Evolutionary conservation across 2,113 vertebrate genomes (phyloP), one percentile per base, ranked within the genome.

Genomic region (Hemiscyllium ocellatum): DNA sequence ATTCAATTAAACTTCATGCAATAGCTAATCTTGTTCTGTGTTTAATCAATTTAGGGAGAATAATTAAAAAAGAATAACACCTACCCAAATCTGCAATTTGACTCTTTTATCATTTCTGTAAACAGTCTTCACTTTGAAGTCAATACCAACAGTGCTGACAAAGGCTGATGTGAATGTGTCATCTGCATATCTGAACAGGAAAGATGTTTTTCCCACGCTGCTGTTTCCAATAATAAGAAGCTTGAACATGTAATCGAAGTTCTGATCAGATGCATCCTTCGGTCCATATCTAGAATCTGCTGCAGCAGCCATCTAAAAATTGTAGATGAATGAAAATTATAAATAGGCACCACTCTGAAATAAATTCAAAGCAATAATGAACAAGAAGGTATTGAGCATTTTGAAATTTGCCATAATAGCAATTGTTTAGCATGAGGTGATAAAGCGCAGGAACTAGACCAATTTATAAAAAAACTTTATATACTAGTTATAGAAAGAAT

Each of bases 191-290:
- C 99, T 98, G 97, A 99, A 99, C 65, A 99, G 98, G 97, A 99
- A 99, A 96, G 98, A 99, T 0, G 99, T 99, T 96, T 99, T 99
- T 76, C 99, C 99, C 15, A 99, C 99, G 1, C 99, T 99, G 97
- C 99, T 99, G 97, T 99, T 99, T 87, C 99, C 99, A 69, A 99
- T 99, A 96, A 99, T 99, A 96, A 99, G 98, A 96, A 99, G 98
- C 96, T 99, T 99, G 97, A 99, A 99, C 99, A 99, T 99, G 97
- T 99, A 99, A 97, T 99, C 99, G 95, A 99, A 99, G 97, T 99
- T 99, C 97, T 99, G 99, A 97, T 99, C 99, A 0, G 99, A 99
- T 96, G 98, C 98, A 95, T 99, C 99, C 96, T 98, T 98, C 97
- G 98, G 98, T 96, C 98, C 98, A 72, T 98, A 98, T 97, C 99